Evolutionary conservation across 2,888 invertebrate genomes (phyloP).

Genomic region (Zygaena filipendulae): DNA sequence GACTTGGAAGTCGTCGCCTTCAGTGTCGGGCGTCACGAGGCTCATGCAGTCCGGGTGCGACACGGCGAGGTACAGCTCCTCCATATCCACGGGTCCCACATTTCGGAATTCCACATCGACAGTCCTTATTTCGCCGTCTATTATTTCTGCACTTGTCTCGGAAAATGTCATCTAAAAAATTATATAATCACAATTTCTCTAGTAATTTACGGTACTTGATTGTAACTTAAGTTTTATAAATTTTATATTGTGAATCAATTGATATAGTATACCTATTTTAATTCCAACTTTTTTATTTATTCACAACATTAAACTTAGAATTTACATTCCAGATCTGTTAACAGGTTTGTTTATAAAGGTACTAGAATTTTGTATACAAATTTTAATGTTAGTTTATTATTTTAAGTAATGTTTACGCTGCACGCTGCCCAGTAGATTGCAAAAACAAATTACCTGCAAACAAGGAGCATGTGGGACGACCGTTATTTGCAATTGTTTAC

Average conservation of each 20-base stretch:
- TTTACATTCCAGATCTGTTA: no score
- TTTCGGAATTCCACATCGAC: conserved; percentile 76
- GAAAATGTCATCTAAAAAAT: conserved; percentile 73
- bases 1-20: conserved; percentile 26
- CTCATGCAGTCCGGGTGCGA: conserved; percentile 76
- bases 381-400: no score
- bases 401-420: no score
- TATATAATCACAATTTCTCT: no score
- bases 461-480: conserved; percentile 85
- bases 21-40: conserved; percentile 35
- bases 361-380: no score
- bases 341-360: no score
- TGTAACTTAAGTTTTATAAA: no score
- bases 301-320: no score
- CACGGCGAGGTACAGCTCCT: conserved; percentile 73
- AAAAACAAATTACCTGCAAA: conserved; percentile 80
- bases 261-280: no score
- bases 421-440: no score
- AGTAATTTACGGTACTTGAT: not conserved
- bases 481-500: conserved; percentile 78
- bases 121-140: conserved; percentile 79
- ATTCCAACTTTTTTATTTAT: no score
- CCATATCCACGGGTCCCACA: conserved; percentile 73
- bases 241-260: no score
- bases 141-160: conserved; percentile 72